A percentile compares a stretch with the other conserved stretches of the same genome.
phyloP scores from a whole-genome alignment of 2,888 invertebrate species.

The Digitonthophagus gazella region DNA sequence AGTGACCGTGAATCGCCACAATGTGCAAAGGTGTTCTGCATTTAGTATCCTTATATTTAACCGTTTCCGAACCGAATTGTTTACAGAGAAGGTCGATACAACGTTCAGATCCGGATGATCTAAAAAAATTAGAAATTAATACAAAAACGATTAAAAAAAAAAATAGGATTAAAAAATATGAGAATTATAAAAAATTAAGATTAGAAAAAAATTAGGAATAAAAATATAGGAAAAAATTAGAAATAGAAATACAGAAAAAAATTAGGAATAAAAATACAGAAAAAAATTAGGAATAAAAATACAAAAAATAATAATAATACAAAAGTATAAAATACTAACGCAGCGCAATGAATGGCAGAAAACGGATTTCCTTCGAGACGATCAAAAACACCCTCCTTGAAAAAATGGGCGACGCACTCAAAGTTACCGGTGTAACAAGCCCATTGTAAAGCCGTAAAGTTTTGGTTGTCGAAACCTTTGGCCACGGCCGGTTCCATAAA shows the following conservation, averaged over 20 bases:
- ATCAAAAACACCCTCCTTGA: slow-evolving; percentile 53
- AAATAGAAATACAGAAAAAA: too few relatives aligned
- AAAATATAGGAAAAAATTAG: too few relatives aligned
- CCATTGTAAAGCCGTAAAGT: slow-evolving; percentile 63
- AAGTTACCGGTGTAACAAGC: slow-evolving; percentile 62
- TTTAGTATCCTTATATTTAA: slow-evolving; percentile 52
- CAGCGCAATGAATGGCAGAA: slow-evolving; percentile 63
- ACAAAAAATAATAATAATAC: too few relatives aligned
- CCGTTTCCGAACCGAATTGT: slow-evolving; percentile 49
- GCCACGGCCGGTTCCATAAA: slow-evolving; percentile 47
- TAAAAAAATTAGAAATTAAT: too few relatives aligned
- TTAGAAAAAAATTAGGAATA: too few relatives aligned
- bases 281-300: too few relatives aligned
- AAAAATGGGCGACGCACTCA: slow-evolving; percentile 57
- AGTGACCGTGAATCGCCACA: slow-evolving; percentile 58
- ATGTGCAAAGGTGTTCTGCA: slow-evolving; percentile 60
- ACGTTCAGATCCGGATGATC: slow-evolving; percentile 57
- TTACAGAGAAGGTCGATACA: slow-evolving; percentile 53
- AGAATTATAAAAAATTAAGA: too few relatives aligned
- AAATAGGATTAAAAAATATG: too few relatives aligned
- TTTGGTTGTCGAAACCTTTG: slow-evolving; percentile 54
- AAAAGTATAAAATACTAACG: slow-evolving; percentile 50
- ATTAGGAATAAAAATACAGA: too few relatives aligned
- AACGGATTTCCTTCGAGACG: slow-evolving; percentile 56
- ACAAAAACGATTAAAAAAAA: too few relatives aligned